phyloP scores from a whole-genome alignment of 92 coral and sea anemone genomes.

The Palythoa heliodiscus region DNA sequence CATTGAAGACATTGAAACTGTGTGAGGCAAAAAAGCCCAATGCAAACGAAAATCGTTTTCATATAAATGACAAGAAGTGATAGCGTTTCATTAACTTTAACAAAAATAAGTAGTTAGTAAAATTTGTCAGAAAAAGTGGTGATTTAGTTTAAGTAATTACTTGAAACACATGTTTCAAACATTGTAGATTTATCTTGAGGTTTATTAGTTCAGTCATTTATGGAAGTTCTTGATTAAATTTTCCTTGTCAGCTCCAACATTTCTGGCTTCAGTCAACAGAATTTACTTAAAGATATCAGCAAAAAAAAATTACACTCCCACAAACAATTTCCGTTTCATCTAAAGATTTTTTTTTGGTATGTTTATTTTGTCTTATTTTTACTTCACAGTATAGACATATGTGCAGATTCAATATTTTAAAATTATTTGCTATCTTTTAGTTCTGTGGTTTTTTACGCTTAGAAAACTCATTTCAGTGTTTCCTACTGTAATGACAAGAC shows the following conservation, averaged over 20 bases:
- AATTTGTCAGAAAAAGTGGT: neutral
- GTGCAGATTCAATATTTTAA: constrained; percentile 14
- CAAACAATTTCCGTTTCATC: neutral
- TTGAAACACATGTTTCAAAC: constrained; percentile 15
- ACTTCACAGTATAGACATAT: neutral
- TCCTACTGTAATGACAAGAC: constrained; percentile 37
- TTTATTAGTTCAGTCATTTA: constrained; percentile 3
- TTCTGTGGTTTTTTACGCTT: constrained; percentile 21
- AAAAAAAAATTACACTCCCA: neutral
- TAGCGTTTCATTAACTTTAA: constrained; percentile 15
- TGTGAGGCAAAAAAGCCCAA: constrained; percentile 12
- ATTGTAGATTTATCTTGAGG: neutral
- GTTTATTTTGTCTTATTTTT: neutral
- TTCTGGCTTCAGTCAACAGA: constrained; percentile 1
- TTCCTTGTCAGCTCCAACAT: neutral
- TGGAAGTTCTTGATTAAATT: neutral
- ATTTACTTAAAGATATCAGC: neutral
- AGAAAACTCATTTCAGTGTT: constrained; percentile 46
- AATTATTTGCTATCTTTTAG: constrained; percentile 26
- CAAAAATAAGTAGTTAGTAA: constrained; percentile 4
- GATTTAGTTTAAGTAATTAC: constrained; percentile 15
- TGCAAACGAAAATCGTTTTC: constrained; percentile 8
- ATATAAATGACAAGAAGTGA: constrained; percentile 12
- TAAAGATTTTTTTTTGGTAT: neutral
- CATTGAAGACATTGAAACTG: neutral